Evolutionary conservation across 2,113 vertebrate species (phyloP).

Genomic region (Macquaria ambigua): DNA sequence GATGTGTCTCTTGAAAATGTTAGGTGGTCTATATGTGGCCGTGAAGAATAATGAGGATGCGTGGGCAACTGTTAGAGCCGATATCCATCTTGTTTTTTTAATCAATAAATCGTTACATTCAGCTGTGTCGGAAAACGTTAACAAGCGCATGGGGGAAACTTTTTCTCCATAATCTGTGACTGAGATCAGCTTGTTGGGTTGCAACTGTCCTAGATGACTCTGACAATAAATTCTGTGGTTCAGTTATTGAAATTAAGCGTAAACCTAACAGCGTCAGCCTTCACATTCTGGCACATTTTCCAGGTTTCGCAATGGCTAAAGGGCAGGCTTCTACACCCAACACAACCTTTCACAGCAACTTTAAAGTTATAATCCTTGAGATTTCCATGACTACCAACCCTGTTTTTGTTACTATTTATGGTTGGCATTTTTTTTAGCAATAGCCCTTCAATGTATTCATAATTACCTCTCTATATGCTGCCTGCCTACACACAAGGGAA

Average conservation of each 20-base stretch:
- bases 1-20: slow-evolving; percentile 6
- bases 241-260: not conserved
- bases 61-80: slow-evolving; percentile 8
- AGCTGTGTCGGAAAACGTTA: not conserved
- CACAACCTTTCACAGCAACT: not conserved
- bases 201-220: not conserved
- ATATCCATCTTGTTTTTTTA: slow-evolving; percentile 3
- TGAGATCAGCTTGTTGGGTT: slow-evolving; percentile 12
- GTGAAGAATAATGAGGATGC: not conserved
- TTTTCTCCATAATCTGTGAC: not conserved
- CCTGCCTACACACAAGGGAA: not conserved
- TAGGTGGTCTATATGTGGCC: not conserved
- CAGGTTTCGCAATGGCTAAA: not conserved
- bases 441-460: not conserved
- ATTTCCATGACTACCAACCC: not conserved
- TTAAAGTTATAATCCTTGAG: not conserved
- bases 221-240: not conserved
- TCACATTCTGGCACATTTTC: not conserved
- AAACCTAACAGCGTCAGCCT: no score
- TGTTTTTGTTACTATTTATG: not conserved
- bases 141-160: slow-evolving; percentile 9
- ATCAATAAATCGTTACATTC: not conserved
- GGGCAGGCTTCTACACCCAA: not conserved
- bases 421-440: not conserved
- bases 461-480: not conserved